These are phyloP conservation scores for Drosophila aff. DNA, from an alignment of 1,140 invertebrate species.

Conservation along the genomic window DNA sequence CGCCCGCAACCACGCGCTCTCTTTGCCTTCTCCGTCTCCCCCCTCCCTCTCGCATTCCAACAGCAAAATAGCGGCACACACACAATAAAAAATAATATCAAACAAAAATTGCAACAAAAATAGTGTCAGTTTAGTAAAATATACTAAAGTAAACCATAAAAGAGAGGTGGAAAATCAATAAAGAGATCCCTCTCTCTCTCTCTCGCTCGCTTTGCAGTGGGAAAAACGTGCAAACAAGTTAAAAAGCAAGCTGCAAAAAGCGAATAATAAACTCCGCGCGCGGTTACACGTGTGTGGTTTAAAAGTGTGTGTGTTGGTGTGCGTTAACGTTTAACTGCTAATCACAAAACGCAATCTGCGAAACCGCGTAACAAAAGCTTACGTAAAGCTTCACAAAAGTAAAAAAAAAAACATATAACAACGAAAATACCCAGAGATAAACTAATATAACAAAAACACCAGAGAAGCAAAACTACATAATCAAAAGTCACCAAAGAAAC, in stretches of 20 bases:
- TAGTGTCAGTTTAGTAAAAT: constrained; percentile 32
- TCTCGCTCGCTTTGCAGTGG: constrained; percentile 25
- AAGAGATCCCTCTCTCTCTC: constrained; percentile 25
- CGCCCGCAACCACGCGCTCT: constrained; percentile 41
- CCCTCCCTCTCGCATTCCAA: neutral
- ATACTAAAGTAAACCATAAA: constrained; percentile 13
- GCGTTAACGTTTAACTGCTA: constrained; percentile 66
- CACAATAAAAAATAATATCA: constrained; percentile 59
- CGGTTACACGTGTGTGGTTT: constrained; percentile 32
- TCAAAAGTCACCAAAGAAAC: constrained; percentile 7
- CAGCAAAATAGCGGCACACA: constrained; percentile 26
- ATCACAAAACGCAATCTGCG: constrained; percentile 45
- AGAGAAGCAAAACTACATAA: constrained; percentile 19
- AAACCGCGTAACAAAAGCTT: constrained; percentile 60
- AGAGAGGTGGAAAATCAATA: constrained; percentile 74
- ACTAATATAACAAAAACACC: constrained; percentile 15
- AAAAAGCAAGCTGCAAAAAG: constrained; percentile 45
- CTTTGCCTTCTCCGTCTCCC: constrained; percentile 10
- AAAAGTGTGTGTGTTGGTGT: constrained; percentile 19
- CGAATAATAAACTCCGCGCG: constrained; percentile 51
- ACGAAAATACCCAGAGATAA: constrained; percentile 27
- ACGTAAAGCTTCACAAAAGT: constrained; percentile 53
- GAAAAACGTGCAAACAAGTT: constrained; percentile 72
- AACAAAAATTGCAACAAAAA: constrained; percentile 52
- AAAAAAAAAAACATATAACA: constrained; percentile 10